Evolutionary conservation across 2,797 vertebrate genomes (phyloP).

Genomic region (Dendrocincla tyrannina): DNA sequence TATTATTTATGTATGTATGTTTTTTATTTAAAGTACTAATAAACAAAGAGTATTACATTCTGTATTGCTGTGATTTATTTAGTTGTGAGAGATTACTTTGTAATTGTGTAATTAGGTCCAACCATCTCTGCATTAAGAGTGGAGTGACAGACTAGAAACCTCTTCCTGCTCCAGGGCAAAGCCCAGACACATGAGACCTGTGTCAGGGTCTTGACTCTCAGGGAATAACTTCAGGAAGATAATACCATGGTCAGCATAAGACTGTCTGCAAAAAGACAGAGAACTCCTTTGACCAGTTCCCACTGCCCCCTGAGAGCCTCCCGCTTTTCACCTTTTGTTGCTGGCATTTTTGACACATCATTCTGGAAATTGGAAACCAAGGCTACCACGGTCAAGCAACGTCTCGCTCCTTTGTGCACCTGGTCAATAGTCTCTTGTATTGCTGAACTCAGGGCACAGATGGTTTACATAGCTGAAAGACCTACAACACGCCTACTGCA

Average conservation of each 20-base stretch:
- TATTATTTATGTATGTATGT: no score
- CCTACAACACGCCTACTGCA: constrained; percentile 18
- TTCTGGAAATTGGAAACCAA: constrained; percentile 37
- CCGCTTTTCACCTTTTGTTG: background rate
- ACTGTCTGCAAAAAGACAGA: background rate
- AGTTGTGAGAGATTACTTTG: background rate
- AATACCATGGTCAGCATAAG: background rate
- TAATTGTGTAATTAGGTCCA: background rate
- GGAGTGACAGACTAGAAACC: background rate
- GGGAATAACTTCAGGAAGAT: background rate
- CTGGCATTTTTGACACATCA: constrained; percentile 23
- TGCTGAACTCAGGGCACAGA: background rate
- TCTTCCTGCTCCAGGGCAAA: background rate
- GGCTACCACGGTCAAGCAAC: background rate
- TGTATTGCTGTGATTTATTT: background rate
- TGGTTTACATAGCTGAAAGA: constrained; percentile 44
- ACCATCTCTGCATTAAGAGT: background rate
- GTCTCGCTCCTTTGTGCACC: constrained; percentile 34
- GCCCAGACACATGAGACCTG: background rate
- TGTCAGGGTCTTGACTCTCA: background rate
- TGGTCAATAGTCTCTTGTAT: constrained; percentile 27
- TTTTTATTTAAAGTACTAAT: background rate
- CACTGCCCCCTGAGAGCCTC: background rate
- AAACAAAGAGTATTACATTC: background rate
- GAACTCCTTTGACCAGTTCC: constrained; percentile 9